phyloP scores from a whole-genome alignment of 2,113 vertebrate genomes.

The Triplophysa siluroides region DNA sequence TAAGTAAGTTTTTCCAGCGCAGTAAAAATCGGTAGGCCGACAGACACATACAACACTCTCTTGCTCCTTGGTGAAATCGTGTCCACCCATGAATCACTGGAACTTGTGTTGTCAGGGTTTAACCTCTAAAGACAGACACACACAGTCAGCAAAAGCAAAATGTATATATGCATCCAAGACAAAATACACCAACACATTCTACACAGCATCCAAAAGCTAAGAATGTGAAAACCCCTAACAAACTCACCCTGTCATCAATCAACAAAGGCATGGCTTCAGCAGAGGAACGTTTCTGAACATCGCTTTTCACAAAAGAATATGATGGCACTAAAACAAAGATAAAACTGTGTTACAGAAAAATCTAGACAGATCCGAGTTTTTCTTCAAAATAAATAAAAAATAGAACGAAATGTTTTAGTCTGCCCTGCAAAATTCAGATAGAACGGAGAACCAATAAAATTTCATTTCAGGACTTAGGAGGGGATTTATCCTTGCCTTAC shows the following conservation, averaged over 20 bases:
- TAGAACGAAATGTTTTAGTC: not conserved
- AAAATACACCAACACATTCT: not conserved
- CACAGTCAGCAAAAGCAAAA: not conserved
- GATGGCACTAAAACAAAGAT: constrained; percentile 75
- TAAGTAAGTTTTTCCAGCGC: too few relatives aligned
- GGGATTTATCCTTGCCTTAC: constrained; percentile 2
- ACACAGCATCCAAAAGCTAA: not conserved
- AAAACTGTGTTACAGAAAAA: not conserved
- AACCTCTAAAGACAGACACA: constrained; percentile 65
- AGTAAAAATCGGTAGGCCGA: not conserved
- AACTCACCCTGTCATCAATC: constrained; percentile 77
- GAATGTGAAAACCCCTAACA: not conserved
- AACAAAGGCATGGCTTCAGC: constrained; percentile 75
- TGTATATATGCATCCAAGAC: not conserved
- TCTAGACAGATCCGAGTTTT: constrained; percentile 14
- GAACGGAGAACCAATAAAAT: not conserved
- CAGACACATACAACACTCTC: constrained; percentile 77
- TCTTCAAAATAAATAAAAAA: constrained; percentile 8
- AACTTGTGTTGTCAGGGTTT: constrained; percentile 63
- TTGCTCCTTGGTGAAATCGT: constrained; percentile 71
- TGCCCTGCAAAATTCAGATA: constrained; percentile 1
- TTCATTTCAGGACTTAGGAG: constrained; percentile 8
- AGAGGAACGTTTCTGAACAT: constrained; percentile 67
- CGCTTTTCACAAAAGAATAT: constrained; percentile 87
- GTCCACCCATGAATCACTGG: constrained; percentile 80